Evolutionary conservation across 2,888 invertebrate species (phyloP), one percentile per base, ranked within the genome.

Genomic region (Sturmia bella): DNA sequence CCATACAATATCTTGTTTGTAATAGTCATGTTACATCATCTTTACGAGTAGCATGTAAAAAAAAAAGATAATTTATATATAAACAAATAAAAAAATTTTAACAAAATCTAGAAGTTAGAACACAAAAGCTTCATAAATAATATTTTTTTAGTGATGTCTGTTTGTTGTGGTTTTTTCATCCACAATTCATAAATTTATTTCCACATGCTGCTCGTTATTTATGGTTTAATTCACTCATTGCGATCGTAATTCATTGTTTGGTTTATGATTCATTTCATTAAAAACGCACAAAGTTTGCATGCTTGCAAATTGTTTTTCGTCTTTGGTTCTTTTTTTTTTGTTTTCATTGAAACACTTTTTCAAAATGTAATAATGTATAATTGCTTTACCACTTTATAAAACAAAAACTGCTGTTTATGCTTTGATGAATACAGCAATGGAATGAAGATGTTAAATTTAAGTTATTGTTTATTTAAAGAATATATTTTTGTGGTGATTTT

Each of bases 41-140:
- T n/a, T n/a, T n/a, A 61, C 12, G 48, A 27, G 24, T 4, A 59
- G 45, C 39, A 59, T 5, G n/a, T 4, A 3, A 12, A 45, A 56
- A 3, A 41, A 41, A 68, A 24, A 43, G 13, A 32, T 32, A 32
- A 32, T 7, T 5, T 32, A 32, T 7, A 7, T 7, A 32, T 32
- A 32, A 9, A 15, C 2, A 11, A 1, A 43, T 2, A 0, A 21
- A 59, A 27, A 61, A 66, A 63, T 48, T 43, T 54, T 27, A 64
- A 74, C 37, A 69, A 80, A 74, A 52, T 69, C 69, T 66, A 72
- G 45, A 57, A 64, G 32, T 39, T 74, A 69, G 78, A 78, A 82
- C 57, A 68, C 59, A 73, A 76, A 73, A 56, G 27, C 70, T 48
- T 52, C 27, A 70, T 48, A 77, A 77, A 69, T 24, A 32, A 43